Evolutionary conservation across 1,140 invertebrate species (phyloP), one percentile per base, ranked within the genome.

Genomic region (Panagrolaimus sp.): DNA sequence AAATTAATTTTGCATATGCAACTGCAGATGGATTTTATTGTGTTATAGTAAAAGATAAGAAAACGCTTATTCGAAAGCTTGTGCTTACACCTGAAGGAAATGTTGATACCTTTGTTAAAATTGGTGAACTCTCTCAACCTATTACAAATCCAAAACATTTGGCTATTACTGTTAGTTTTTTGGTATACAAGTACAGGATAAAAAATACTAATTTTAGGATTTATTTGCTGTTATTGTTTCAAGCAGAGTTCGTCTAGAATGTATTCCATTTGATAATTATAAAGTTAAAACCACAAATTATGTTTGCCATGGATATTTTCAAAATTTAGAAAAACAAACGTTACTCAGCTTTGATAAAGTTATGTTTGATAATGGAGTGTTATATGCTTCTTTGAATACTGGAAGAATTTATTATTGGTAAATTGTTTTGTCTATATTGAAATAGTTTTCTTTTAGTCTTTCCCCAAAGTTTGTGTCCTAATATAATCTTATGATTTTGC

Each of bases 391-490:
- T 9, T 44, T 77, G 15, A 78, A 70, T 63, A 68, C 70, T 48
- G 75, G 75, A 28, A 45, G 75, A 12, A 63, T 77, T 65, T 78
- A 78, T 64, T 70, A 44, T 26, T 77, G 75, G 74, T 77, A 67
- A 66, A 24, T 52, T 58, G 43, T 45, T 69, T 17, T 32, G 14
- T 10, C 14, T 12, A 14, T 28, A 52, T 52, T 24, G 12, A 52
- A 38, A 6, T 8, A 6, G 5, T 47, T n/a, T 0, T 14, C 26
- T 7, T 45, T 38, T 72, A 14, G 26, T 52, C 63, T 48, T 7
- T 21, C 52, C n/a, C n/a, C n/a, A n/a, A n/a, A n/a, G n/a, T n/a
- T n/a, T n/a, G n/a, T n/a, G n/a, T n/a, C n/a, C n/a, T n/a, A n/a
- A n/a, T n/a, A n/a, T n/a, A n/a, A n/a, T n/a, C n/a, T n/a, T n/a